These are phyloP conservation scores for Poeciliopsis retropinna DNA, from an alignment of 2,113 vertebrate genomes.

Conservation along the genomic window DNA sequence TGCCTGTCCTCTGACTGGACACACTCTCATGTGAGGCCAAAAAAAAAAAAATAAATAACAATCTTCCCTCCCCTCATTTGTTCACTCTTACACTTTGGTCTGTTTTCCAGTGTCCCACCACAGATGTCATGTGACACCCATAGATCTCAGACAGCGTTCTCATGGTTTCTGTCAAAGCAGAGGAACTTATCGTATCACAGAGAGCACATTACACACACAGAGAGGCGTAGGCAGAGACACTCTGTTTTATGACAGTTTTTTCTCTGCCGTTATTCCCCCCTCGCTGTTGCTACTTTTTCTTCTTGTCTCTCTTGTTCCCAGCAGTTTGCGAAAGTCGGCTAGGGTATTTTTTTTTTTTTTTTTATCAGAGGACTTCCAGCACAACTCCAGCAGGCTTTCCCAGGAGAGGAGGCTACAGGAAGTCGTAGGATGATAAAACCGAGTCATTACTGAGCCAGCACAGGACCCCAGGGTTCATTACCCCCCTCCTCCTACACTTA, in stretches of 20 bases:
- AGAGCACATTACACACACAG: neutral
- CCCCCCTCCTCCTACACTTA: constrained; percentile 59
- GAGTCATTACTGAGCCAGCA: constrained; percentile 74
- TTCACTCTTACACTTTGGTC: constrained; percentile 51
- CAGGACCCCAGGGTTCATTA: constrained; percentile 79
- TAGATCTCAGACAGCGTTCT: constrained; percentile 42
- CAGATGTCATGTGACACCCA: constrained; percentile 42
- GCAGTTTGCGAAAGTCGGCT: constrained; percentile 77
- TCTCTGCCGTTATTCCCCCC: constrained; percentile 13
- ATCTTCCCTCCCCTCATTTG: constrained; percentile 53
- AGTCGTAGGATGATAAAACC: constrained; percentile 82
- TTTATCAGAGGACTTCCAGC: constrained; percentile 78
- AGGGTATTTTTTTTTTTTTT: constrained; percentile 37
- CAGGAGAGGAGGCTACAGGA: constrained; percentile 79
- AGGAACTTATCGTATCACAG: constrained; percentile 30
- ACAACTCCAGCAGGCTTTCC: constrained; percentile 73
- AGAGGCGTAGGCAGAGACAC: constrained; percentile 17
- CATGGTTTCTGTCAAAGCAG: constrained; percentile 44
- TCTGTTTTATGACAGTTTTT: constrained; percentile 31
- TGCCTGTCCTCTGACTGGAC: constrained; percentile 77
- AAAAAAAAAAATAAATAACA: constrained; percentile 73
- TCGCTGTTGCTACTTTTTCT: constrained; percentile 14
- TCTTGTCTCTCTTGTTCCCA: constrained; percentile 67
- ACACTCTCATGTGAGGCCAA: constrained; percentile 71
- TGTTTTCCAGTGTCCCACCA: constrained; percentile 48